Percentiles rank a stretch among this genome's conserved stretches.
Evolutionary conservation across 2,113 vertebrate species (phyloP).

Genomic region (Siphamia tubifer): DNA sequence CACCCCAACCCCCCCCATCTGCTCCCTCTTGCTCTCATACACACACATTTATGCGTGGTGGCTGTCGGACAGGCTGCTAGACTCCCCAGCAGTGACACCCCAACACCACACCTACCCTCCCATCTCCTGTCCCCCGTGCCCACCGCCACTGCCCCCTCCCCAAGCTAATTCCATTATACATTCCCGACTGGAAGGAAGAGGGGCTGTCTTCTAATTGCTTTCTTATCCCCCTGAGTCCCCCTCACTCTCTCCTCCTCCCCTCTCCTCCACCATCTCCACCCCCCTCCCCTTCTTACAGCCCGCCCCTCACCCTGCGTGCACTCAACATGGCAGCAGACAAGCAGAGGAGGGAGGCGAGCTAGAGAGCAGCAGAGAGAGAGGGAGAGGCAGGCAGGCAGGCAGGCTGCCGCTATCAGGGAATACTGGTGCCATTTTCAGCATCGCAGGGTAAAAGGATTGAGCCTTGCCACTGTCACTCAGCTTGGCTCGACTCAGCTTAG

Average conservation of each 20-base stretch:
- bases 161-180: slow-evolving; percentile 84
- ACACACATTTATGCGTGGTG: slow-evolving; percentile 5
- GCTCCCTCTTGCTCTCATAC: slow-evolving; percentile 21
- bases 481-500: slow-evolving; percentile 58
- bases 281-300: slow-evolving; percentile 34
- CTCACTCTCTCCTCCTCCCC: slow-evolving; percentile 29
- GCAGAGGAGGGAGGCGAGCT: slow-evolving; percentile 73
- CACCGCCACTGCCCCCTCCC: slow-evolving; percentile 4
- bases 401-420: slow-evolving; percentile 74
- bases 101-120: slow-evolving; percentile 10
- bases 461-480: slow-evolving; percentile 65
- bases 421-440: slow-evolving; percentile 81
- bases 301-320: slow-evolving; percentile 70
- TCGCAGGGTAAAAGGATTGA: slow-evolving; percentile 73
- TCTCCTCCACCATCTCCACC: slow-evolving; percentile 1
- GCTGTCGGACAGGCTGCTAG: slow-evolving; percentile 56
- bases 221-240: slow-evolving; percentile 80
- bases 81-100: slow-evolving; percentile 51
- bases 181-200: slow-evolving; percentile 81
- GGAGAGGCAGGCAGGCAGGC: slow-evolving; percentile 50
- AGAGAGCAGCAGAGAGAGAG: slow-evolving; percentile 61
- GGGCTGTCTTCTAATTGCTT: slow-evolving; percentile 85
- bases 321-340: slow-evolving; percentile 80
- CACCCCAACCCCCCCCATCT: slow-evolving; percentile 24
- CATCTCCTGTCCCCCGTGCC: not conserved